Evolutionary conservation across 2,113 vertebrate genomes (phyloP).

Genomic region (Xiphias gladius): DNA sequence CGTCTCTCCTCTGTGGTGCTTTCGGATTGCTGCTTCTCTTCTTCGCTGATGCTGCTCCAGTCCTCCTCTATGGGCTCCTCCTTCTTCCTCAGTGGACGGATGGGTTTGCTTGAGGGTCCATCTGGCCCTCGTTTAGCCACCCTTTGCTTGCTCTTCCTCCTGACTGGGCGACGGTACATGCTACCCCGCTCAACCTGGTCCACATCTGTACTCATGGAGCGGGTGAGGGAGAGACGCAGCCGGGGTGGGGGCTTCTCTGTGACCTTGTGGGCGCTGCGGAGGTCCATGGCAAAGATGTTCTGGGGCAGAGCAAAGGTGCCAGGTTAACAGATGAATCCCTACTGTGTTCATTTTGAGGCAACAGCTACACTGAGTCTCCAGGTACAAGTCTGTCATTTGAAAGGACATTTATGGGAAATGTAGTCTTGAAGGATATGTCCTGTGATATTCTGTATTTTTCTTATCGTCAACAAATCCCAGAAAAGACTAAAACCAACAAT

Average conservation of each 20-base stretch:
- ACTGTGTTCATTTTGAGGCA: background rate
- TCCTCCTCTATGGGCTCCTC: slow-evolving; percentile 55
- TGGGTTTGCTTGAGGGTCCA: slow-evolving; percentile 26
- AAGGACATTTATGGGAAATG: background rate
- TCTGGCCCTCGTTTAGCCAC: slow-evolving; percentile 27
- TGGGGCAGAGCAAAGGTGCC: slow-evolving; percentile 58
- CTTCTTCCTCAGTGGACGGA: slow-evolving; percentile 50
- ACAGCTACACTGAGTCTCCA: background rate
- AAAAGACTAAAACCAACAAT: background rate
- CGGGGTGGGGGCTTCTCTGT: slow-evolving; percentile 84
- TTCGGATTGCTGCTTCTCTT: slow-evolving; percentile 70
- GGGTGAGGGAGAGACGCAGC: slow-evolving; percentile 84
- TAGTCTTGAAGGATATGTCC: background rate
- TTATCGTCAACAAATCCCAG: background rate
- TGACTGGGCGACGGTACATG: slow-evolving; percentile 77
- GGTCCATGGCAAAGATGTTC: slow-evolving; percentile 96
- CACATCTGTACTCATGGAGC: slow-evolving; percentile 81
- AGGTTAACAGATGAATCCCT: background rate
- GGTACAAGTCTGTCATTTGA: background rate
- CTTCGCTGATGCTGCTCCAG: slow-evolving; percentile 65
- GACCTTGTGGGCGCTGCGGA: slow-evolving; percentile 92
- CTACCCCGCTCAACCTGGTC: slow-evolving; percentile 64
- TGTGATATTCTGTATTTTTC: background rate
- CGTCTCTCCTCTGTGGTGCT: slow-evolving; percentile 53
- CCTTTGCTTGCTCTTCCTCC: slow-evolving; percentile 70